Evolutionary conservation across 2,113 vertebrate species (phyloP).

Genomic region (Opisthocomus hoazin): DNA sequence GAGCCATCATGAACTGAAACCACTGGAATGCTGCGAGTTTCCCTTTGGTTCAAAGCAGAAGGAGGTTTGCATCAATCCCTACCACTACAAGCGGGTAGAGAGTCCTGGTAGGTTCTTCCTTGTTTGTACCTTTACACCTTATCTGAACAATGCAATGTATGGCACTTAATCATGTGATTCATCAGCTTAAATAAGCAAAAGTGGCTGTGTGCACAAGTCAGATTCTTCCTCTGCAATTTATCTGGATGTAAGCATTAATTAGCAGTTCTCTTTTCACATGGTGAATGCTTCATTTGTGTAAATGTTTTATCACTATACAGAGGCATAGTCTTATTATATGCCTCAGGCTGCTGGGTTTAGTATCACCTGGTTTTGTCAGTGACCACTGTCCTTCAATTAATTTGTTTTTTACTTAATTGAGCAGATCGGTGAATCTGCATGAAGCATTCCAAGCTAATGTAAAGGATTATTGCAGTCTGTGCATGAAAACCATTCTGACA

Average conservation of each 20-base stretch:
- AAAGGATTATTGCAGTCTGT: not conserved
- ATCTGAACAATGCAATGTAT: constrained; percentile 8
- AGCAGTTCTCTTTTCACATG: not conserved
- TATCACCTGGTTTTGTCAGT: not conserved
- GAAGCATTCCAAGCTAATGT: not conserved
- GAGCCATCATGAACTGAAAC: constrained; percentile 96
- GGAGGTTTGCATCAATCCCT: constrained; percentile 98
- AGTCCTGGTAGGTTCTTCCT: constrained; percentile 86
- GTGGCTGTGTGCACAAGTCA: constrained; percentile 16
- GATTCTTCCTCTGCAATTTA: not conserved
- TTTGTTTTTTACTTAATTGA: not conserved
- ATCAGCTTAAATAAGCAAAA: constrained; percentile 22
- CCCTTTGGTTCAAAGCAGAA: constrained; percentile 98
- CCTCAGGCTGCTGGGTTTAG: not conserved
- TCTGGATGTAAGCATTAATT: constrained; percentile 5
- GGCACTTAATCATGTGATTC: constrained; percentile 12
- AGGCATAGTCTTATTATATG: not conserved
- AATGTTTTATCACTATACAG: not conserved
- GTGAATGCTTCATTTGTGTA: not conserved
- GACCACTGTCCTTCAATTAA: not conserved
- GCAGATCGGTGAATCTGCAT: not conserved
- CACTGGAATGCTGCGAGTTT: constrained; percentile 95
- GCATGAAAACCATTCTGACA: not conserved
- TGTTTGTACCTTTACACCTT: constrained; percentile 13
- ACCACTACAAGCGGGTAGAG: constrained; percentile 97